A percentile compares a stretch with the other conserved stretches of the same genome.
Evolutionary conservation across 2,888 invertebrate genomes (phyloP).

Genomic region (Lucinisca nassula): DNA sequence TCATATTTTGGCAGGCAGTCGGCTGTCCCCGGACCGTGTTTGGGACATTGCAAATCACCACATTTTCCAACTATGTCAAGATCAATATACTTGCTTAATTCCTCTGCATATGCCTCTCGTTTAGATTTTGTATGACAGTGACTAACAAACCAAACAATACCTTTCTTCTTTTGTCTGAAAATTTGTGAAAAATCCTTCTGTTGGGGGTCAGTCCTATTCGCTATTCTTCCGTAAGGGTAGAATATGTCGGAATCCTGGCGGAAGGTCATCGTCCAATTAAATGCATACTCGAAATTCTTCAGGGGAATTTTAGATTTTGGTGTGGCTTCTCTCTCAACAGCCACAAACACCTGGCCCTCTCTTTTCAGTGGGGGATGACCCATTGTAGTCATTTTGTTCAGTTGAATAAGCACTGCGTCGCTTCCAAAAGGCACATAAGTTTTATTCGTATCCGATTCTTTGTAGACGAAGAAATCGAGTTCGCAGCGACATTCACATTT

Average conservation of each 20-base stretch:
- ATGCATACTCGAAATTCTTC: slow-evolving; percentile 24
- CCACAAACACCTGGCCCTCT: slow-evolving; percentile 24
- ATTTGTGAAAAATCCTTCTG: slow-evolving; percentile 54
- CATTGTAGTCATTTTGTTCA: background rate
- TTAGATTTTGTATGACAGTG: slow-evolving; percentile 59
- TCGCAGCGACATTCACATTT: background rate
- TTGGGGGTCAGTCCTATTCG: background rate
- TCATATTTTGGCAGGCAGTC: slow-evolving; percentile 40
- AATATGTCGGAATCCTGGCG: slow-evolving; percentile 72
- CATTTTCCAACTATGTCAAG: slow-evolving; percentile 62
- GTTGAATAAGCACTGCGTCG: slow-evolving; percentile 35
- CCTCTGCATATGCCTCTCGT: slow-evolving; percentile 52
- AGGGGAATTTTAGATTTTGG: background rate
- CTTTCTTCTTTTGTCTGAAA: slow-evolving; percentile 43
- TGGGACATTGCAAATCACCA: slow-evolving; percentile 16
- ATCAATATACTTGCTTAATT: slow-evolving; percentile 48
- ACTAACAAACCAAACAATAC: slow-evolving; percentile 64
- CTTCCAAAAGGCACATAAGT: background rate
- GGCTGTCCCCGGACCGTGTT: background rate
- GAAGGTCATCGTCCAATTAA: slow-evolving; percentile 77
- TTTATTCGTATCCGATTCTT: background rate
- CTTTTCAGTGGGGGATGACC: slow-evolving; percentile 1
- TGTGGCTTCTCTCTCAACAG: slow-evolving; percentile 19
- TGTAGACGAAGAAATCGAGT: background rate
- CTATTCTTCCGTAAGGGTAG: slow-evolving; percentile 58